These are phyloP conservation scores for Apis cerana DNA, from an alignment of 1,140 invertebrate genomes.

Conservation along the genomic window DNA sequence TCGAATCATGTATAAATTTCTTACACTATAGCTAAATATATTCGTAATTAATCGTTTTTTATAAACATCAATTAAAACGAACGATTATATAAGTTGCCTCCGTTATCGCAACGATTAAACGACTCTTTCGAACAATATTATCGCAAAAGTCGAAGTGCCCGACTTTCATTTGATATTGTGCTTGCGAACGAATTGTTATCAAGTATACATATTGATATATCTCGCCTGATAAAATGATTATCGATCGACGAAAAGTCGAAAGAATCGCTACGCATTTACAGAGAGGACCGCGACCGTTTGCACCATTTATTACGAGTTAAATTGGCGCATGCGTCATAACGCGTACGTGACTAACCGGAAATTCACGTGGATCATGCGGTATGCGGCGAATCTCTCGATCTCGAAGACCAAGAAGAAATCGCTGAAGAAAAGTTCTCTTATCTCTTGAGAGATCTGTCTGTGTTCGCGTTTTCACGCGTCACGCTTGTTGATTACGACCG, in stretches of 20 bases:
- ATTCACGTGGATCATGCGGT: conserved; percentile 47
- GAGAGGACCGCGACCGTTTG: conserved; percentile 5
- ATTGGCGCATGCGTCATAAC: conserved; percentile 63
- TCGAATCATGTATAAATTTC: no score
- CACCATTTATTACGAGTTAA: conserved; percentile 52
- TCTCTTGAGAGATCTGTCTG: conserved; percentile 25
- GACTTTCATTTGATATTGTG: background rate
- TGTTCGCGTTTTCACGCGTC: conserved; percentile 50
- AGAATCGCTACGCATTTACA: background rate
- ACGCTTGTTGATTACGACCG: conserved; percentile 14
- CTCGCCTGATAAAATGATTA: conserved; percentile 2
- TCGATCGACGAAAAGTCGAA: conserved; percentile 24
- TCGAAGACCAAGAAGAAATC: conserved; percentile 41
- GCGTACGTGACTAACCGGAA: conserved; percentile 66
- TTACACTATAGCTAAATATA: no score
- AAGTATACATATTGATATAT: no score
- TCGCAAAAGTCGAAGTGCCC: background rate
- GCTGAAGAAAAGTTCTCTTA: conserved; percentile 37
- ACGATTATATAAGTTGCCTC: no score
- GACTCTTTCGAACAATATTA: no score
- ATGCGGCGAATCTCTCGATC: conserved; percentile 23
- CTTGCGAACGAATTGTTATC: background rate
- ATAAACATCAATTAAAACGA: no score
- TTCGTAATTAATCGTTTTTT: no score
- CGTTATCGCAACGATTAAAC: no score